Base-by-base conservation (phyloP, 2,113 vertebrate genomes). In the Eolophus roseicapilla region DNA sequence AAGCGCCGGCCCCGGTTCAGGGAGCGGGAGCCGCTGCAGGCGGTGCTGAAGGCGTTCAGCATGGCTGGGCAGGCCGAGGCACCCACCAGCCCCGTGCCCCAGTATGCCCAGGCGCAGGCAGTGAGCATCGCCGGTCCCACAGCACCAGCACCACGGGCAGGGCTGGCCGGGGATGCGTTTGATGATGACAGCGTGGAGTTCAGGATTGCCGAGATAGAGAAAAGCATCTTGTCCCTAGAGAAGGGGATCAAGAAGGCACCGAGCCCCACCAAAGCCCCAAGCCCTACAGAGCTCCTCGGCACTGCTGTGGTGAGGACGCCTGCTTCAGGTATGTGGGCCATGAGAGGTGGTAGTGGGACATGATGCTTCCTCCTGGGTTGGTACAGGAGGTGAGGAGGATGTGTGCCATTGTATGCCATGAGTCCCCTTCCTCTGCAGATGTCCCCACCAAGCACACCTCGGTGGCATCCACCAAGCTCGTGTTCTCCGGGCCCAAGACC, bases 1-100 rank as follows among this genome's bases (percentile, higher is more conserved):
- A 99, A 99, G 80, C 98, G 99, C 75, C 98, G 99, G 24, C 98
- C 99, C 28, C 98, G 98, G 82, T 98, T 98, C 90, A 98, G 97
- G 95, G 99, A 99, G 96, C 98, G 98, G 86, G 99, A 99, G 65
- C 95, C 98, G 0, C 95, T 97, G 64, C 97, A 98, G 97, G 95
- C 87, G 0, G 98, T 94, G 74, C 91, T 95, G 68, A 79, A 97
- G 95, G 98, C 98, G 5, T 98, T 97, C 49, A 95, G 96, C 62
- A 16, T 78, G 89, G 97, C 95, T 0, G 85, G 86, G 33, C 93
- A 73, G n/a, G 85, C 39, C 0, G 83, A 97, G 17, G 41, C 53
- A 28, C 29, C 25, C 57, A 3, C 25, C 29, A 33, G 73, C 31
- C 19, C 96, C 1, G 17, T 46, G 1, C 62, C 94, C 17, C 94